These are phyloP conservation scores for Lagodon rhomboides DNA, from an alignment of 2,797 vertebrate genomes.

Conservation along the genomic window DNA sequence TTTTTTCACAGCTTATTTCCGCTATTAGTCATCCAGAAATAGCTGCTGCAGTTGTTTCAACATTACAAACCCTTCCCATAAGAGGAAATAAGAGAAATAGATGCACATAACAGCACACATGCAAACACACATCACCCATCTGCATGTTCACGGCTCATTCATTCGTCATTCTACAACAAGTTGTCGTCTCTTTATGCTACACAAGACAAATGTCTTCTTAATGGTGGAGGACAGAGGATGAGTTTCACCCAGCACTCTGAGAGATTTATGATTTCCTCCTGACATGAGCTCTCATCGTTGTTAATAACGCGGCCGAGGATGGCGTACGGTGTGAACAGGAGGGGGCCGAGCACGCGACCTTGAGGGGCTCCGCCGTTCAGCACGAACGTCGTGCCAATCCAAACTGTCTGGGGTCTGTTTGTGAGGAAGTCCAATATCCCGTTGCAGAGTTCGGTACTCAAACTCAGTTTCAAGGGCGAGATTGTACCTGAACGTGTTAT, in stretches of 20 bases:
- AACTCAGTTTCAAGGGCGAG: neutral
- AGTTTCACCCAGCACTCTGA: no score
- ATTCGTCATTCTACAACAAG: no score
- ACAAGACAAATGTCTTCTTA: no score
- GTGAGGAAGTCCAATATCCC: neutral
- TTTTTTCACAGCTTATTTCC: neutral
- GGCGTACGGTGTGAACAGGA: neutral
- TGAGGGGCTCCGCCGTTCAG: neutral
- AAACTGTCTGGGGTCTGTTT: neutral
- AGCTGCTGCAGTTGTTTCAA: neutral
- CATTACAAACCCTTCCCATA: neutral
- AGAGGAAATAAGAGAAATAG: no score
- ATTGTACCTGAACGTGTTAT: neutral
- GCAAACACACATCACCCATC: no score
- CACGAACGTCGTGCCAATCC: neutral
- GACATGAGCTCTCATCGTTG: no score
- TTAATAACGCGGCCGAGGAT: neutral
- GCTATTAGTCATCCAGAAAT: neutral
- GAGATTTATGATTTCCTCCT: no score
- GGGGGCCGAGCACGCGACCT: neutral
- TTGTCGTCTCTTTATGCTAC: no score
- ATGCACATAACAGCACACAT: neutral
- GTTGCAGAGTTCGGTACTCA: neutral
- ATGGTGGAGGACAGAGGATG: no score
- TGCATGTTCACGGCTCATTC: no score